Evolutionary conservation across 2,888 invertebrate species (phyloP).

Genomic region (Acleris cristana): DNA sequence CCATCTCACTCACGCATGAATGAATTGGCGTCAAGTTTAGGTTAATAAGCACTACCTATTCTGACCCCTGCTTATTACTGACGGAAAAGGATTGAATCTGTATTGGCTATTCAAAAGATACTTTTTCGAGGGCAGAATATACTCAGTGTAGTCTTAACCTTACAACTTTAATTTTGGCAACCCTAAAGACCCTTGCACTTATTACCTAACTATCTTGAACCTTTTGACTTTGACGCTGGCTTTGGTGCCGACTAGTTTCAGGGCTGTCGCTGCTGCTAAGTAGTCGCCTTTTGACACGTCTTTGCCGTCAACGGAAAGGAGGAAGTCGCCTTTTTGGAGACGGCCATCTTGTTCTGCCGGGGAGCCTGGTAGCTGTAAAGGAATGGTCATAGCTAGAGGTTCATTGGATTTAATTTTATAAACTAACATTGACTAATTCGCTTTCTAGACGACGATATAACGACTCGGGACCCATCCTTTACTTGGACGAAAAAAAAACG

Average conservation of each 20-base stretch:
- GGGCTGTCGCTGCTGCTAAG: conserved; percentile 93
- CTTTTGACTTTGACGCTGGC: conserved; percentile 93
- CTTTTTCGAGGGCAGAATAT: no score
- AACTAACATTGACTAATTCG: no score
- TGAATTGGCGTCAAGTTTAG: no score
- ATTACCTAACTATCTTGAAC: conserved; percentile 87
- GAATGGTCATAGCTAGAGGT: background rate
- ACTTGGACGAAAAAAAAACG: no score
- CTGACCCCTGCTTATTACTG: no score
- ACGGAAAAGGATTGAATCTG: no score
- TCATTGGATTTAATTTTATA: background rate
- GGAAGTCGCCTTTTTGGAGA: conserved; percentile 95
- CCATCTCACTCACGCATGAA: no score
- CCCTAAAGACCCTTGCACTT: conserved; percentile 14
- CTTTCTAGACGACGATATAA: no score
- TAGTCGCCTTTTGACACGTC: conserved; percentile 90
- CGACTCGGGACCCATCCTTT: no score
- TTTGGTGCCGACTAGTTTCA: conserved; percentile 94
- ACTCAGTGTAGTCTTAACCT: background rate
- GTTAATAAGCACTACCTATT: no score
- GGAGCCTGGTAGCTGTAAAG: conserved; percentile 91
- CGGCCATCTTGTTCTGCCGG: conserved; percentile 94
- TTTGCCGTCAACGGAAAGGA: conserved; percentile 94
- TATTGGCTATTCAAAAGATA: no score
- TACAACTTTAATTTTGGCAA: background rate